These are phyloP conservation scores for Anomalospiza imberbis DNA, from an alignment of 2,797 vertebrate species.

Conservation along the genomic window DNA sequence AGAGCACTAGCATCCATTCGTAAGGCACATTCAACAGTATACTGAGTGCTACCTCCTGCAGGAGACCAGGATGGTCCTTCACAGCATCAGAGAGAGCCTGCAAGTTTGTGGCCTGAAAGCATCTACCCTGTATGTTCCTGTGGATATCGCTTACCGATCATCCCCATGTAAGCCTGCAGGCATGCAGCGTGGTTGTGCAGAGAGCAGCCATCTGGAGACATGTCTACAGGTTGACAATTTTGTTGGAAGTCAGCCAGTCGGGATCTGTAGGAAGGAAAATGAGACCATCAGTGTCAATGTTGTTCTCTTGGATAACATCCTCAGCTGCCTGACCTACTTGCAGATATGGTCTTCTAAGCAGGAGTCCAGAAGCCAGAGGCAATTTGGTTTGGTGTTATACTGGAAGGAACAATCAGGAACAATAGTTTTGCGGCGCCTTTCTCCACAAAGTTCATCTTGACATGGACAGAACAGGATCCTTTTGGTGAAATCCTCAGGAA, in stretches of 20 bases:
- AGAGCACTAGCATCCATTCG: background rate
- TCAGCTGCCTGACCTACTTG: conserved; percentile 77
- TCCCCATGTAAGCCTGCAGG: conserved; percentile 89
- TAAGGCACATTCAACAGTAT: background rate
- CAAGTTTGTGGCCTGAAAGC: background rate
- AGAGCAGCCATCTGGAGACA: conserved; percentile 78
- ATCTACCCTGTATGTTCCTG: background rate
- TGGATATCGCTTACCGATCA: conserved; percentile 84
- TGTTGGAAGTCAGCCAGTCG: conserved; percentile 92
- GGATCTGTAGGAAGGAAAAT: conserved; percentile 79
- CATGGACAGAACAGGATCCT: conserved; percentile 91
- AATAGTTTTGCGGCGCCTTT: conserved; percentile 90
- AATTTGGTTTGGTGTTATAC: conserved; percentile 81
- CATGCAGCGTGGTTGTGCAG: conserved; percentile 82
- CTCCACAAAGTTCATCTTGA: conserved; percentile 84
- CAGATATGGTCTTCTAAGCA: conserved; percentile 87
- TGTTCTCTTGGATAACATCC: background rate
- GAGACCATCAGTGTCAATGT: background rate
- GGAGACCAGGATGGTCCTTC: background rate
- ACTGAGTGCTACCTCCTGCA: background rate
- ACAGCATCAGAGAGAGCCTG: background rate
- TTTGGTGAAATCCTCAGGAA: conserved; percentile 85
- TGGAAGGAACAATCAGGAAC: conserved; percentile 91
- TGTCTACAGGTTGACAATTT: conserved; percentile 83
- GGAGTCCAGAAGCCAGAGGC: conserved; percentile 82